Conservation (phyloP, 2,113 vertebrate genomes). For the Arenaria interpres region DNA sequence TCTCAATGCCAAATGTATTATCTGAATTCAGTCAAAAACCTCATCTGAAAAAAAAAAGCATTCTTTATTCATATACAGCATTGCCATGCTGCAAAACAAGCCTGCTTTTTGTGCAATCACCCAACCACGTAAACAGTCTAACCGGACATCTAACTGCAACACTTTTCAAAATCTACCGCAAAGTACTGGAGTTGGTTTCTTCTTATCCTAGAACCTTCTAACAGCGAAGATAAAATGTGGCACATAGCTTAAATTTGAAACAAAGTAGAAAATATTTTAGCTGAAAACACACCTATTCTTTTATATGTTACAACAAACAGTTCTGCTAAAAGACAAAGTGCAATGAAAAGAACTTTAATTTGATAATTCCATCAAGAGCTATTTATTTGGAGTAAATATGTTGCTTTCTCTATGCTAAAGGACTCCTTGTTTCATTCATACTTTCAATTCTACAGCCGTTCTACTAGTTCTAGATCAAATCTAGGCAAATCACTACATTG, state of each 20-base stretch:
- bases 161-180: not conserved
- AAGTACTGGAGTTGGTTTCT: not conserved
- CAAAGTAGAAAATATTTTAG: not conserved
- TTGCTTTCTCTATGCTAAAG: not conserved
- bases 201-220: not conserved
- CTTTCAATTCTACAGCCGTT: not conserved
- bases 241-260: not conserved
- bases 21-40: constrained; percentile 13
- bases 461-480: not conserved
- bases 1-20: not conserved
- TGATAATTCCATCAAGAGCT: not conserved
- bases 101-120: not conserved
- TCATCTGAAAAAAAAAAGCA: not conserved
- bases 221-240: not conserved
- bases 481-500: not conserved
- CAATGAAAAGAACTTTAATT: not conserved
- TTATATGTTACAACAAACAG: not conserved
- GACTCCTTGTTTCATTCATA: not conserved
- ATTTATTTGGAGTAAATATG: not conserved
- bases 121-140: not conserved
- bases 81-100: not conserved
- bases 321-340: not conserved
- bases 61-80: not conserved
- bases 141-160: not conserved
- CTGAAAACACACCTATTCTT: not conserved